Evolutionary conservation across 2,113 vertebrate genomes (phyloP), one percentile per base, ranked within the genome.

Genomic region (Percopsis transmontana): DNA sequence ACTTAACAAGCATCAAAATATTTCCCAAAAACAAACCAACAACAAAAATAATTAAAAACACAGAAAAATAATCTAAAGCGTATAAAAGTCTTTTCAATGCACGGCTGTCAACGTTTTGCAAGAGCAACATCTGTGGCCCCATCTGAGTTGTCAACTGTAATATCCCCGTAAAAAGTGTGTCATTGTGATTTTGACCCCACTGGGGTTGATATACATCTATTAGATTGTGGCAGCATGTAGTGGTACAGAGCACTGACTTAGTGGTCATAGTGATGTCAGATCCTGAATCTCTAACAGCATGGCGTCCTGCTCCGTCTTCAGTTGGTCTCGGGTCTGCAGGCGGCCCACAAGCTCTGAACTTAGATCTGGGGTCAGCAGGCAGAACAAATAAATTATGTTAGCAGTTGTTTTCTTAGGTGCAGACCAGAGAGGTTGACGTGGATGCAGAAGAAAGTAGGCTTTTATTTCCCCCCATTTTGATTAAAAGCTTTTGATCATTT

Each of bases 211-310:
- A 52, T 12, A 52, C 10, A 52, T 11, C 19, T 2, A 10, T 8
- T 11, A 52, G 50, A 11, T 52, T 19, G 20, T 51, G 19, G 19
- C 6, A 20, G 5, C n/a, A 52, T 52, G 20, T 11, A 52, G 1
- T 2, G 11, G 6, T 52, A n/a, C 6, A 20, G n/a, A 19, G 18
- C 19, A 7, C 11, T 12, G 50, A 12, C 3, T 12, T 12, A 18
- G 53, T 23, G 48, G 48, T 92, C 88, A 90, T 58, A 90, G 62
- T 0, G 91, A 88, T 1, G 92, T 93, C 76, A 94, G 80, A 40
- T 94, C 93, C 76, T 93, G 92, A 24, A 93, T 87, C 80, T 94
- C 93, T 77, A 93, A 78, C 76, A 94, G 81, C 90, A 94, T 92
- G 74, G 92, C 92, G 9, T 94, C 93, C 80, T 93, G 92, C 74